Percentiles rank a stretch among this genome's conserved stretches.
phyloP scores from a whole-genome alignment of 1,140 invertebrate species.

The Drosophila parvula region DNA sequence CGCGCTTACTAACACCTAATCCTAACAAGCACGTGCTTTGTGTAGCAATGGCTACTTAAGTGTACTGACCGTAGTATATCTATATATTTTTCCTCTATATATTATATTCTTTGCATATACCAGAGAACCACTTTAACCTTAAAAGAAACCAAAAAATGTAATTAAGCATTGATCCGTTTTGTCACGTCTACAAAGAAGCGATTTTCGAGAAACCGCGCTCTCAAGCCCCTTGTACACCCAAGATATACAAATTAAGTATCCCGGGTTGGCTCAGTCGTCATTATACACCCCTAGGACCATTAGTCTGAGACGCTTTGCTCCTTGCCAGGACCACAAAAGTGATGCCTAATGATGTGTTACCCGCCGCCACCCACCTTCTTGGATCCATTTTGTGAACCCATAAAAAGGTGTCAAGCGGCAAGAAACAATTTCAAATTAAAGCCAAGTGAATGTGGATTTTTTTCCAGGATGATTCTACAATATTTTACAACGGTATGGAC shows the following conservation, averaged over 20 bases:
- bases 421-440: constrained; percentile 9
- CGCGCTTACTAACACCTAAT: no score
- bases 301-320: constrained; percentile 5
- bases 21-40: no score
- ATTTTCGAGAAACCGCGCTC: background rate
- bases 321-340: background rate
- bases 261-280: constrained; percentile 1
- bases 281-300: constrained; percentile 2
- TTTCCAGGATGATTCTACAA: constrained; percentile 15
- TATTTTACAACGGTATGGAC: constrained; percentile 10
- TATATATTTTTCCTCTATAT: background rate
- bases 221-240: background rate
- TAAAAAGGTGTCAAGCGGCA: constrained; percentile 18
- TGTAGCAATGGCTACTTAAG: no score
- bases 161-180: constrained; percentile 10
- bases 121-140: background rate
- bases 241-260: constrained; percentile 8
- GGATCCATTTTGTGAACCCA: constrained; percentile 16
- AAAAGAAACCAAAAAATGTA: background rate
- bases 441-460: constrained; percentile 11
- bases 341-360: constrained; percentile 20
- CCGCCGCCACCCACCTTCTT: constrained; percentile 6
- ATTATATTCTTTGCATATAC: no score
- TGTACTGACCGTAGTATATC: no score
- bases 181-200: background rate